These are phyloP conservation scores for Eutrigla gurnardus DNA, from an alignment of 2,797 vertebrate species.

Conservation along the genomic window DNA sequence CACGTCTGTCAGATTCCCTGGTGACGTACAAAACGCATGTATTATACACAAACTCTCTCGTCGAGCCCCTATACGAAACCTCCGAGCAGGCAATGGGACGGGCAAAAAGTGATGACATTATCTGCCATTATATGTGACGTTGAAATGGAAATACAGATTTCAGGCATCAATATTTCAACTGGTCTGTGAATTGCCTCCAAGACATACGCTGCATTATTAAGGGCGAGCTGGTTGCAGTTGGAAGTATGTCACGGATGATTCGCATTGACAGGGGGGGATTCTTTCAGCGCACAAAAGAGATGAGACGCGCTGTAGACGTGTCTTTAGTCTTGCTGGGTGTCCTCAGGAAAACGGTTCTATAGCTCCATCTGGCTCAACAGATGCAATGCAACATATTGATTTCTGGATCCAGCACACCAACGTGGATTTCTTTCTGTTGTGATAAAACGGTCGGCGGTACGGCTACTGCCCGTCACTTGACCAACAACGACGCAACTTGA, in stretches of 20 bases:
- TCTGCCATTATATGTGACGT: slow-evolving; percentile 49
- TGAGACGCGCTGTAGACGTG: slow-evolving; percentile 40
- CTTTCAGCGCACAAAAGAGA: slow-evolving; percentile 56
- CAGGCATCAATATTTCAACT: slow-evolving; percentile 76
- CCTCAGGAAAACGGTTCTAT: slow-evolving; percentile 22
- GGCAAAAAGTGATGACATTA: slow-evolving; percentile 44
- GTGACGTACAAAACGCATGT: slow-evolving; percentile 28
- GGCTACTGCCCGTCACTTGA: not conserved
- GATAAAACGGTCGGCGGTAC: slow-evolving; percentile 8
- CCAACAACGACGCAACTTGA: slow-evolving; percentile 7
- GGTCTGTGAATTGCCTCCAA: slow-evolving; percentile 71
- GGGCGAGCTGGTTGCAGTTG: slow-evolving; percentile 69
- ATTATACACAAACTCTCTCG: slow-evolving; percentile 25
- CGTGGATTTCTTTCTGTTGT: not conserved
- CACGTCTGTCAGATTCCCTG: slow-evolving; percentile 53
- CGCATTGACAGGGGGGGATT: slow-evolving; percentile 69
- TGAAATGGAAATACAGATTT: slow-evolving; percentile 79
- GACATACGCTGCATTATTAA: slow-evolving; percentile 79
- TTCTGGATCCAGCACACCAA: slow-evolving; percentile 6
- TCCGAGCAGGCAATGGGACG: not conserved
- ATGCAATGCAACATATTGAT: slow-evolving; percentile 14
- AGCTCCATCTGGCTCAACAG: slow-evolving; percentile 22
- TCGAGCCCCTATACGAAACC: not conserved
- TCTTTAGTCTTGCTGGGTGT: slow-evolving; percentile 49
- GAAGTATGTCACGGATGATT: slow-evolving; percentile 76